These are phyloP conservation scores for Acronicta psi DNA, from an alignment of 2,888 invertebrate genomes.

Conservation along the genomic window DNA sequence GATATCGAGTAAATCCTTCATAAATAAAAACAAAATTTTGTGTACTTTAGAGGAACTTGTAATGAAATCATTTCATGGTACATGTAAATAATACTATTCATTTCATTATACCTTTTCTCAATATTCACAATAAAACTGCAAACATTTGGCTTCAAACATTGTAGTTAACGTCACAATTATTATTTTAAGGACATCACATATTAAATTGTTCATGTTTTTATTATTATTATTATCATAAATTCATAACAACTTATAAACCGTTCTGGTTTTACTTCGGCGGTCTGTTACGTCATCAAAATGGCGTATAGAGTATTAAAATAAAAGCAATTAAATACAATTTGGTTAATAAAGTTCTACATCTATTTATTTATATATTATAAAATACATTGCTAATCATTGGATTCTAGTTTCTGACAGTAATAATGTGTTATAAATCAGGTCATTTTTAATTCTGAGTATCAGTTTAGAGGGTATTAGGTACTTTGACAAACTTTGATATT, in stretches of 20 bases:
- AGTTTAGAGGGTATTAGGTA: no score
- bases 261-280: conserved; percentile 59
- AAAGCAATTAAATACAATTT: conserved; percentile 65
- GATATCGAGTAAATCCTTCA: background rate
- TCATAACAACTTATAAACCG: conserved; percentile 46
- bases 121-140: conserved; percentile 41
- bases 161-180: conserved; percentile 14
- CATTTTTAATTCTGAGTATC: background rate
- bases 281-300: conserved; percentile 46
- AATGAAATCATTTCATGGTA: no score
- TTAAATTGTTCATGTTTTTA: conserved; percentile 38
- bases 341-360: conserved; percentile 62
- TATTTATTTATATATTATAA: conserved; percentile 58
- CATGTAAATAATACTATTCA: no score
- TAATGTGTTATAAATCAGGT: background rate
- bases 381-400: conserved; percentile 28
- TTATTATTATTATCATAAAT: conserved; percentile 27
- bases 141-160: conserved; percentile 30
- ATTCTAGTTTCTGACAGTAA: conserved; percentile 3
- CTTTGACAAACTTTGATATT: no score
- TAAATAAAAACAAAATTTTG: background rate
- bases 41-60: no score
- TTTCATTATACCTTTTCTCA: conserved; percentile 10
- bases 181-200: conserved; percentile 36
- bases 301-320: conserved; percentile 60